These are phyloP conservation scores for Scelioninae gen. 2 DNA, from an alignment of 2,888 invertebrate species.

Conservation along the genomic window DNA sequence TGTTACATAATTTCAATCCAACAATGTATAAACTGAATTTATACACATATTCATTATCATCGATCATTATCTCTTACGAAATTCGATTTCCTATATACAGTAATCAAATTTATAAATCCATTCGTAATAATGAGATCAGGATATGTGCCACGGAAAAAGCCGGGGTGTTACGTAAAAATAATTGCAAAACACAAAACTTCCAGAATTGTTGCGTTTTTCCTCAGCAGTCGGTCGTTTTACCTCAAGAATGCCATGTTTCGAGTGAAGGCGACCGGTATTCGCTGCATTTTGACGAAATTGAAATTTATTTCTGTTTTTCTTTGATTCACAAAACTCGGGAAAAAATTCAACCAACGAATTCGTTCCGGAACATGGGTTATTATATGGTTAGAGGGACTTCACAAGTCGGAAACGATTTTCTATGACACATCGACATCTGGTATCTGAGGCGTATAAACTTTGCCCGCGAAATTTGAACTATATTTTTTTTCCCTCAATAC, in stretches of 20 bases:
- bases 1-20: not conserved
- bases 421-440: too few species aligned
- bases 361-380: not conserved
- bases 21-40: not conserved
- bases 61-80: conserved; percentile 8
- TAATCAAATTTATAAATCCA: too few species aligned
- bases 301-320: conserved; percentile 1
- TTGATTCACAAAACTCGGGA: not conserved
- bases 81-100: conserved; percentile 5
- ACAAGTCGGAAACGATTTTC: too few species aligned
- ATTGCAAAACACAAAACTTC: not conserved
- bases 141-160: too few species aligned
- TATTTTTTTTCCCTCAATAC: too few species aligned
- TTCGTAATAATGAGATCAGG: too few species aligned
- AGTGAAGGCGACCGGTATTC: conserved; percentile 64
- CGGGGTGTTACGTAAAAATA: conserved; percentile 33
- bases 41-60: not conserved
- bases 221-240: conserved; percentile 61
- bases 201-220: not conserved
- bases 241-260: conserved; percentile 70
- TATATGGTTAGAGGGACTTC: conserved; percentile 2
- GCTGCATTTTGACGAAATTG: conserved; percentile 66
- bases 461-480: conserved; percentile 25
- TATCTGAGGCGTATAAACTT: not conserved
- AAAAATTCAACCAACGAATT: conserved; percentile 1